phyloP scores from a whole-genome alignment of 2,113 vertebrate species.

The Cryptotis parvus region DNA sequence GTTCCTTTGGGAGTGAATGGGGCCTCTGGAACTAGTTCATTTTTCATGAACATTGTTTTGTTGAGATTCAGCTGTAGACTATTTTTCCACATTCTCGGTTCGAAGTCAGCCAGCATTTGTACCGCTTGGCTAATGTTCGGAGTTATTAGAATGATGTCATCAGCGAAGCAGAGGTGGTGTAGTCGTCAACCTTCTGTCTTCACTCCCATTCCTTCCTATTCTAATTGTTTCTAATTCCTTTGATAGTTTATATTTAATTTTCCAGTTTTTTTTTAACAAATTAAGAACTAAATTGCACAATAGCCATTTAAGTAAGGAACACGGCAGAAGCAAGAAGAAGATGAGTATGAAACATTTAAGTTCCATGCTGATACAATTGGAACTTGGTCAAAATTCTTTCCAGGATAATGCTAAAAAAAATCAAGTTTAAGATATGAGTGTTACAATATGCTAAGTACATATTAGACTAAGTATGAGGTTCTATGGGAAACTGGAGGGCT shows the following conservation, averaged over 20 bases:
- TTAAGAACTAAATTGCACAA: constrained; percentile 8
- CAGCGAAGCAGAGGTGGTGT: too few relatives aligned
- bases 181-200: too few relatives aligned
- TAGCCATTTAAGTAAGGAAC: background rate
- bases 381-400: background rate
- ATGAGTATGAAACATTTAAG: background rate
- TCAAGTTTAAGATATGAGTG: background rate
- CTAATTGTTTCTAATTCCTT: background rate
- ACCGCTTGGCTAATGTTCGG: too few relatives aligned
- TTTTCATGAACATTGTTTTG: too few relatives aligned
- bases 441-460: background rate
- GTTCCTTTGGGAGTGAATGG: too few relatives aligned
- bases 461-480: background rate
- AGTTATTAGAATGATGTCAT: too few relatives aligned
- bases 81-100: too few relatives aligned
- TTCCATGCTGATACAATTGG: constrained; percentile 17
- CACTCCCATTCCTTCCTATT: too few relatives aligned
- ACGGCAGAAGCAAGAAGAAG: background rate
- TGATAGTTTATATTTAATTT: constrained; percentile 28
- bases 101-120: too few relatives aligned
- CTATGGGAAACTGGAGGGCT: background rate
- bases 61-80: too few relatives aligned
- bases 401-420: constrained; percentile 21
- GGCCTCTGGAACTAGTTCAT: too few relatives aligned
- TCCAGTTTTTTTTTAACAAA: constrained; percentile 12